These are phyloP conservation scores for Halichondria panicea DNA, from an alignment of 37 sponge, comb jelly and placozoan species.

Conservation along the genomic window DNA sequence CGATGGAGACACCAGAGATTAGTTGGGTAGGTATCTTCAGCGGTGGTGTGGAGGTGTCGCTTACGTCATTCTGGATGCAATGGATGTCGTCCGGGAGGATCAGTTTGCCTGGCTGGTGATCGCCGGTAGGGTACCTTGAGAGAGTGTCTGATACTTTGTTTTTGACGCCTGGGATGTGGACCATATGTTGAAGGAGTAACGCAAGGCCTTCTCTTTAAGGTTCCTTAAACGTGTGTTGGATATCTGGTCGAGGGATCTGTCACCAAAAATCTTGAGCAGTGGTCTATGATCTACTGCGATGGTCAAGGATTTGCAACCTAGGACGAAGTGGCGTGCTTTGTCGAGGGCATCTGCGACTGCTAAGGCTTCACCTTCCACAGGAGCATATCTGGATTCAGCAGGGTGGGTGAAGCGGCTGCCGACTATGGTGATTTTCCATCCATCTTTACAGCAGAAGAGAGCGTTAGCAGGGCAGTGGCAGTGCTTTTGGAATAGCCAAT, in stretches of 20 bases:
- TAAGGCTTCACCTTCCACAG: constrained; percentile 47
- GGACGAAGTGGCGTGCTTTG: constrained; percentile 49
- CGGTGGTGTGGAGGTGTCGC: background rate
- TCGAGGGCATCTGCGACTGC: constrained; percentile 50
- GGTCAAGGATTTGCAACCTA: constrained; percentile 36
- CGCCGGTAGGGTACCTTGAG: constrained; percentile 47
- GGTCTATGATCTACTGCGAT: constrained; percentile 46
- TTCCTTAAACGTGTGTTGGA: constrained; percentile 40
- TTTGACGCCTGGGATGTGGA: constrained; percentile 49
- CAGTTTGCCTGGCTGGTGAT: constrained; percentile 39
- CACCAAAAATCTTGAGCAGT: constrained; percentile 48
- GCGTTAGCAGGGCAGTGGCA: constrained; percentile 23
- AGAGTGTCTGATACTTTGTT: constrained; percentile 33
- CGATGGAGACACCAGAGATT: constrained; percentile 18
- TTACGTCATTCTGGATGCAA: constrained; percentile 3
- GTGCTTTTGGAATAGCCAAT: constrained; percentile 47
- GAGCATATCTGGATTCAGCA: constrained; percentile 45
- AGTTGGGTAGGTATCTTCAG: constrained; percentile 37
- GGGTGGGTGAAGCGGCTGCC: constrained; percentile 45
- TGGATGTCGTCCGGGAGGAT: constrained; percentile 32
- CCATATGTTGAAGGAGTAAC: constrained; percentile 39
- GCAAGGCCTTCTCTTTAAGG: constrained; percentile 40
- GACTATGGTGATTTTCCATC: constrained; percentile 50
- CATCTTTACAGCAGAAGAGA: constrained; percentile 32
- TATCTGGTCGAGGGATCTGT: constrained; percentile 47